Base-by-base conservation (phyloP, 2,888 invertebrate genomes). In the Gymnosoma rotundatum region DNA sequence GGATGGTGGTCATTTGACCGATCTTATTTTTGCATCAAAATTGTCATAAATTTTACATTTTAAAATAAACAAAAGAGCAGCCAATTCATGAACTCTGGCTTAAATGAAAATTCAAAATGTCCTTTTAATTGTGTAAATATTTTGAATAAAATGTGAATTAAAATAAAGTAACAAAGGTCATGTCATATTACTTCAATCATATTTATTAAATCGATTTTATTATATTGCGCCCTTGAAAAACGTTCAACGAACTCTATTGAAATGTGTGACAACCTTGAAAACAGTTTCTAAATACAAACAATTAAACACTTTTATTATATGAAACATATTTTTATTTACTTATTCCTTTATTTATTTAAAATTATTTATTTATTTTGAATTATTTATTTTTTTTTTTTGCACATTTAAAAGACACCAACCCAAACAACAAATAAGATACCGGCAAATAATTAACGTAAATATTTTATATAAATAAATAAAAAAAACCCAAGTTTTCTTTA, bases 31-130 rank as follows among this genome's bases (percentile, higher is more conserved):
- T 32, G 2, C 25, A 32, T 4, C 25, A 4, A 4, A 32, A 32
- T 54, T n/a, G 16, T 45, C 45, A 64, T 56, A 14, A 56, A 45
- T 64, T 54, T 54, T 25, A 45, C 4, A 45, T 45, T 25, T 61
- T n/a, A 10, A 58, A 69, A 32, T 42, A 32, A 32, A 32, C 25
- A 32, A 32, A 32, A 32, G 25, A 5, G 25, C 5, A 32, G 5
- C 5, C 2, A 32, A 32, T 32, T 32, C 25, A 32, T 32, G 7
- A 32, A 32, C 32, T 2, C 6, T 7, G 32, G 32, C 32, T 32
- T 32, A 32, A 32, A 7, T 12, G 14, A 42, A 42, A 42, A 10
- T 42, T 42, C 6, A 25, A 25, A 25, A 25, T 25, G 6, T 0
- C 2, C 0, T 42, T 42, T 12, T 42, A 42, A 42, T 32, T 32